Evolutionary conservation across 2,113 vertebrate genomes (phyloP).

Genomic region (Brachionichthys hirsutus): DNA sequence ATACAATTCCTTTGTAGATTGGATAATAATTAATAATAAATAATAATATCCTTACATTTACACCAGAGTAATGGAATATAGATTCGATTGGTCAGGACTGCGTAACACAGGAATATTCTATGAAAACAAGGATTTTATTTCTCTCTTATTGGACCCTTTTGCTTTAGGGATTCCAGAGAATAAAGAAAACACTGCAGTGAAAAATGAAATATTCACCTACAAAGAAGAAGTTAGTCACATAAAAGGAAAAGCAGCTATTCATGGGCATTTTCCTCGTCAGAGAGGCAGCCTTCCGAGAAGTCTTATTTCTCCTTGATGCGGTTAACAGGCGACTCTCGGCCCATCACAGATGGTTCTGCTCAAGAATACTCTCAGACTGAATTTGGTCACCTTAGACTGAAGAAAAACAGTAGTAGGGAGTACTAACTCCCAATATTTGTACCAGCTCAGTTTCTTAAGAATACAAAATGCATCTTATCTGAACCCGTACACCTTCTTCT

Average conservation of each 20-base stretch:
- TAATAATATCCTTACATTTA: too few relatives aligned
- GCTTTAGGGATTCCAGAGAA: constrained; percentile 6
- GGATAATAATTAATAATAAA: too few relatives aligned
- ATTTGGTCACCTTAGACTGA: constrained; percentile 9
- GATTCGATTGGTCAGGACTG: background rate
- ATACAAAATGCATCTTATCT: constrained; percentile 26
- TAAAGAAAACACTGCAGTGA: constrained; percentile 2
- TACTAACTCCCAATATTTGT: constrained; percentile 4
- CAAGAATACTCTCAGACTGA: constrained; percentile 5
- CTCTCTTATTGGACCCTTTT: constrained; percentile 24
- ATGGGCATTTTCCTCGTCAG: constrained; percentile 11
- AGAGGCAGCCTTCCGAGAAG: background rate
- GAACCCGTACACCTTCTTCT: background rate
- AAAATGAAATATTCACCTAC: constrained; percentile 3
- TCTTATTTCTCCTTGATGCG: constrained; percentile 3
- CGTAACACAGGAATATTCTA: constrained; percentile 31
- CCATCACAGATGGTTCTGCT: background rate
- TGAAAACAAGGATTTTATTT: constrained; percentile 22
- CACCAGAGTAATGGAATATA: too few relatives aligned
- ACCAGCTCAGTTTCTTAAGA: constrained; percentile 7
- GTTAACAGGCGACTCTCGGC: background rate
- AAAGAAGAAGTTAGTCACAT: constrained; percentile 9
- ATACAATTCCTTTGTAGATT: too few relatives aligned
- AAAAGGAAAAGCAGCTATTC: constrained; percentile 2
- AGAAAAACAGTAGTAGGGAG: constrained; percentile 12